These are phyloP conservation scores for Drosophila nikananu DNA, from an alignment of 1,140 invertebrate species.

Conservation along the genomic window DNA sequence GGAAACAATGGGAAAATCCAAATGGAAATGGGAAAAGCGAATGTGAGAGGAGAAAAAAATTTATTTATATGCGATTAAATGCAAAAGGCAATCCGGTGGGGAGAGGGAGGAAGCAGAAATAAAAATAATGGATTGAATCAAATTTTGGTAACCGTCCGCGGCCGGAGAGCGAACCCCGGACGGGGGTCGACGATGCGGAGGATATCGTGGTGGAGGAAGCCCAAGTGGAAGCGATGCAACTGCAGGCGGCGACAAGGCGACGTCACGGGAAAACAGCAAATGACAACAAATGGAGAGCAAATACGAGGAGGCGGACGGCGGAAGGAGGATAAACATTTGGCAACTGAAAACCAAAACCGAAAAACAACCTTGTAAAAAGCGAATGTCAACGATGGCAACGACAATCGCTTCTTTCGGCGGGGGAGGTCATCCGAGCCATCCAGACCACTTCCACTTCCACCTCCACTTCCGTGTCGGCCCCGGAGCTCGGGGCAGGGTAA, in stretches of 20 bases:
- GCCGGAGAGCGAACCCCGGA: constrained; percentile 14
- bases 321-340: constrained; percentile 25
- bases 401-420: constrained; percentile 4
- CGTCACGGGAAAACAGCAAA: constrained; percentile 63
- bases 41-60: constrained; percentile 49
- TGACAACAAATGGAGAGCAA: constrained; percentile 69
- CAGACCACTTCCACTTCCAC: constrained; percentile 14
- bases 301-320: not conserved
- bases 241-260: constrained; percentile 35
- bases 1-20: constrained; percentile 67
- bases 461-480: constrained; percentile 27
- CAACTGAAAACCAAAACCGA: constrained; percentile 43
- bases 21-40: constrained; percentile 65
- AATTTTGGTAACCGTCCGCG: constrained; percentile 55
- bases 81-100: constrained; percentile 44
- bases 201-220: constrained; percentile 8
- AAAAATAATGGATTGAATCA: constrained; percentile 79
- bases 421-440: constrained; percentile 8
- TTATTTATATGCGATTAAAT: constrained; percentile 78
- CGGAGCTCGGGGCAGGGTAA: constrained; percentile 45
- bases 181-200: not conserved
- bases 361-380: constrained; percentile 42
- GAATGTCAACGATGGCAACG: constrained; percentile 51
- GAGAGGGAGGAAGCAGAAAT: constrained; percentile 38
- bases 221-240: constrained; percentile 31